A percentile compares a stretch with the other conserved stretches of the same genome.
These are phyloP conservation scores for Silurus asotus DNA, from an alignment of 2,113 vertebrate genomes.

Conservation along the genomic window DNA sequence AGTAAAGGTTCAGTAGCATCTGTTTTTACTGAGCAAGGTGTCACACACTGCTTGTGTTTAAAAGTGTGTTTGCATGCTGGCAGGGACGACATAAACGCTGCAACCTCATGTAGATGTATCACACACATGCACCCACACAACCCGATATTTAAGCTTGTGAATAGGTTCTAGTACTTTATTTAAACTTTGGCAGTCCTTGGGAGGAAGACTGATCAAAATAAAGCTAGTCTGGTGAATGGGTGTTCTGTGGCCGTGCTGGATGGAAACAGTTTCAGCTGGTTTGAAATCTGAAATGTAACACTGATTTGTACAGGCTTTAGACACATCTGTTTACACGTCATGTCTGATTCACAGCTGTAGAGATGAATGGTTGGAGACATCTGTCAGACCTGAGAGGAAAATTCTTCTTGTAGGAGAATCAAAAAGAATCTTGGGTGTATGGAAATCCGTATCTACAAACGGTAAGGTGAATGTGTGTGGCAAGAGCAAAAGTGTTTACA, in stretches of 20 bases:
- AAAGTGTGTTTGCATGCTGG: neutral
- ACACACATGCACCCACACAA: neutral
- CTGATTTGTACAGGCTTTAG: constrained; percentile 30
- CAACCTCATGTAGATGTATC: neutral
- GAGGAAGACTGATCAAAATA: neutral
- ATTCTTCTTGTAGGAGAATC: neutral
- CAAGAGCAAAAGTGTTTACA: neutral
- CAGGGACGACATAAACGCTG: neutral
- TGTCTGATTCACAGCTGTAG: constrained; percentile 54
- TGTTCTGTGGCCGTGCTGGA: neutral
- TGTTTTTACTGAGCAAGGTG: neutral
- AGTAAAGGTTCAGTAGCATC: neutral
- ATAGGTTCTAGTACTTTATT: neutral
- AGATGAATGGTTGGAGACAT: constrained; percentile 16
- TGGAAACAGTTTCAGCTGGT: neutral
- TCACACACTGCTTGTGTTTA: neutral
- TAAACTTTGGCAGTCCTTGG: neutral
- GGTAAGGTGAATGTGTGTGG: neutral
- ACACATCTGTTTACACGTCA: constrained; percentile 44
- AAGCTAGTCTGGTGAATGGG: neutral
- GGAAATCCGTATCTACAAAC: neutral
- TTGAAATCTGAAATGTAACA: constrained; percentile 50
- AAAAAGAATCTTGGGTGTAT: neutral
- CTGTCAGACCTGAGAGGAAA: constrained; percentile 13
- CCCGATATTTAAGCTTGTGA: neutral